phyloP scores from a whole-genome alignment of 2,888 invertebrate species.

The Caenorhabditis sp. region DNA sequence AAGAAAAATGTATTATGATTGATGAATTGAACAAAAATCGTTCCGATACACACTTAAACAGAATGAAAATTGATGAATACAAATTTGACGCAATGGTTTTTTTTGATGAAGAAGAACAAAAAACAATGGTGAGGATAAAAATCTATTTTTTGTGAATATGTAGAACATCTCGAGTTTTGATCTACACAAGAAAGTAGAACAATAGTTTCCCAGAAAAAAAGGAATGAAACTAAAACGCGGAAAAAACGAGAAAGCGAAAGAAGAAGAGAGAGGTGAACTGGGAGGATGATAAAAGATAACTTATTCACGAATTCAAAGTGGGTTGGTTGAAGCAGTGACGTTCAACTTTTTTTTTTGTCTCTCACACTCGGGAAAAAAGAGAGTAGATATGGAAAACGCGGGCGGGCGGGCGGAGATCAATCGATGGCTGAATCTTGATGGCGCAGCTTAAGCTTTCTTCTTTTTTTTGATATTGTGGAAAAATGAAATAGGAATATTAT shows the following conservation, averaged over 20 bases:
- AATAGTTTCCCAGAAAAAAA: neutral
- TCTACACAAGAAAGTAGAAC: constrained; percentile 5
- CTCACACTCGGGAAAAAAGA: neutral
- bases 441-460: constrained; percentile 7
- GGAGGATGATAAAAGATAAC: neutral
- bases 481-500: neutral
- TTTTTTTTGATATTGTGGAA: neutral
- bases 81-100: neutral
- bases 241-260: neutral
- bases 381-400: constrained; percentile 7
- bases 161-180: neutral
- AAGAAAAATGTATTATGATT: neutral
- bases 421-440: constrained; percentile 43
- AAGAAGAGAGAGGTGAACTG: constrained; percentile 8
- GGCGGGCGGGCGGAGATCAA: constrained; percentile 14
- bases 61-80: neutral
- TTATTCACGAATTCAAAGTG: neutral
- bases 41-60: neutral
- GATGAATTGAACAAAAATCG: neutral
- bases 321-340: neutral
- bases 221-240: neutral
- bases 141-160: neutral
- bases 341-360: neutral
- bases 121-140: neutral
- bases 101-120: neutral